These are phyloP conservation scores for Ochropacha duplaris DNA, from an alignment of 2,888 invertebrate genomes.

Conservation along the genomic window DNA sequence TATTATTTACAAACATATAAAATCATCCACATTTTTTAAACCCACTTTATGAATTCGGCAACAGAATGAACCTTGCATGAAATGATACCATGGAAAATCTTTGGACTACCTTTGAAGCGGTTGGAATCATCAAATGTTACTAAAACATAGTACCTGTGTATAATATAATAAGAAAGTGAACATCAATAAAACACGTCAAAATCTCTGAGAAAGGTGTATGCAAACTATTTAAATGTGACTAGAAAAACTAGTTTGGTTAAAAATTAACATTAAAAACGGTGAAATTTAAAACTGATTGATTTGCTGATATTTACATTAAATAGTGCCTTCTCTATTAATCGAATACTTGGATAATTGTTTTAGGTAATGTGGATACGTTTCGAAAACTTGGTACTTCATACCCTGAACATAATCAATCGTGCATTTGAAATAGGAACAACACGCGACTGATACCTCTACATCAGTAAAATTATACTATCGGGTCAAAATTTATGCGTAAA, in stretches of 20 bases:
- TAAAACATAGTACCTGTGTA: slow-evolving; percentile 20
- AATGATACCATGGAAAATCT: slow-evolving; percentile 40
- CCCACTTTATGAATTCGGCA: slow-evolving; percentile 10
- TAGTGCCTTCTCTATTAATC: neutral
- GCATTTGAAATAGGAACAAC: slow-evolving; percentile 48
- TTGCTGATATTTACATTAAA: slow-evolving; percentile 4
- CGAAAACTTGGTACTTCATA: slow-evolving; percentile 23
- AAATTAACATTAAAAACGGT: neutral
- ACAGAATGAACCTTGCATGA: slow-evolving; percentile 53
- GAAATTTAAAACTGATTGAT: neutral
- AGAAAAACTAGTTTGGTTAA: slow-evolving; percentile 8
- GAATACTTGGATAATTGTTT: no score
- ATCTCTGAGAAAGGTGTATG: neutral
- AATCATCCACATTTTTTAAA: slow-evolving; percentile 21
- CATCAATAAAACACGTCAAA: slow-evolving; percentile 31
- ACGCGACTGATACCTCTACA: slow-evolving; percentile 34
- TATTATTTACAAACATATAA: slow-evolving; percentile 19
- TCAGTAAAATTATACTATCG: no score
- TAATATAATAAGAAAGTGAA: slow-evolving; percentile 26
- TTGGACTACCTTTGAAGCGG: slow-evolving; percentile 30
- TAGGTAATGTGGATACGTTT: slow-evolving; percentile 24
- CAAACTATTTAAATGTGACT: slow-evolving; percentile 4
- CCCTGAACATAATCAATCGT: slow-evolving; percentile 42
- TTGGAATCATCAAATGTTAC: slow-evolving; percentile 20
- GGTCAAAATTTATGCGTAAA: no score